A percentile compares a stretch with the other conserved stretches of the same genome.
Conservation (phyloP, 2,797 vertebrate genomes). For the Sebastes dallii region DNA sequence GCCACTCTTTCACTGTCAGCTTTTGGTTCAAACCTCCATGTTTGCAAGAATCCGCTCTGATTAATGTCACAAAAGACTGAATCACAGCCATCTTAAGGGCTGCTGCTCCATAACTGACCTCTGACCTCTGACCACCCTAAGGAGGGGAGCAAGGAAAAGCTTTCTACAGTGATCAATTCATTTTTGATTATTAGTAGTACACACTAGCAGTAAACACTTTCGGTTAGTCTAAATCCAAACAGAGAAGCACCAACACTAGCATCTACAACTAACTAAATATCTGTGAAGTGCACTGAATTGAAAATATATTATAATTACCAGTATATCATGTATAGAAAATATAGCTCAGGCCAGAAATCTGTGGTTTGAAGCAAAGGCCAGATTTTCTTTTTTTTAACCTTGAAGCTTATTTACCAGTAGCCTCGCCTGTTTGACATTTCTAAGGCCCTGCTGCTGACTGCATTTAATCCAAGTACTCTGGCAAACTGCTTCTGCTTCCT, state of each 20-base stretch:
- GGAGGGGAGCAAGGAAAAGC: not conserved
- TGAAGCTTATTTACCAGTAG: constrained; percentile 44
- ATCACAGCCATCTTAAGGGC: constrained; percentile 5
- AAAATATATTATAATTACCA: not conserved
- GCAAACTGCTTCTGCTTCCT: constrained; percentile 54
- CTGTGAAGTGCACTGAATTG: not conserved
- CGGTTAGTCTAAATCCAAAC: not conserved
- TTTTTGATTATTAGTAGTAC: not conserved
- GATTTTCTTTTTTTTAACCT: constrained; percentile 25
- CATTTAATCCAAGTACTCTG: constrained; percentile 49
- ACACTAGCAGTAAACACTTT: not conserved
- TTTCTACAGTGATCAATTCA: not conserved
- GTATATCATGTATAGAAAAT: not conserved
- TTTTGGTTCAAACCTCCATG: constrained; percentile 4
- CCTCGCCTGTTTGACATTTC: constrained; percentile 49
- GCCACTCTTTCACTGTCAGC: not conserved
- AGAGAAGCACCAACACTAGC: not conserved
- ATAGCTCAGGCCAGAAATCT: not conserved
- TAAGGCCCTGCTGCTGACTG: constrained; percentile 44
- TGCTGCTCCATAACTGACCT: constrained; percentile 24
- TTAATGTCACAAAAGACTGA: constrained; percentile 22
- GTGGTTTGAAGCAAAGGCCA: constrained; percentile 5
- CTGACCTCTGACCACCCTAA: not conserved
- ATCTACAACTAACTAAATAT: not conserved
- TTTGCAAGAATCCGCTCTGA: constrained; percentile 11